Percentiles rank a stretch among this genome's conserved stretches.
Evolutionary conservation across 2,797 vertebrate species (phyloP).

Genomic region (Anguilla anguilla): DNA sequence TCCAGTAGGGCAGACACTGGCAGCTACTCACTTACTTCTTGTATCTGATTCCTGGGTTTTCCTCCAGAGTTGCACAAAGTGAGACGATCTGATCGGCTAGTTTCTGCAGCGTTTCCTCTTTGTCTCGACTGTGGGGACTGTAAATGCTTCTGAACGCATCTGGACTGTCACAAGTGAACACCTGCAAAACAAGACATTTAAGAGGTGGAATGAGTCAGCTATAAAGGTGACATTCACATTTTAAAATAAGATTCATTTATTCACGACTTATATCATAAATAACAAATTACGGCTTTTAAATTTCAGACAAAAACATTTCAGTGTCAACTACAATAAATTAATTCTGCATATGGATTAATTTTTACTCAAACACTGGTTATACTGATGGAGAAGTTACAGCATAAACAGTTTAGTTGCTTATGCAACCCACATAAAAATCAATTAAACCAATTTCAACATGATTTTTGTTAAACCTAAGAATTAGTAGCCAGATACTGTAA

Average conservation of each 20-base stretch:
- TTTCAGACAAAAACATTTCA: background rate
- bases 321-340: background rate
- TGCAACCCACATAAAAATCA: background rate
- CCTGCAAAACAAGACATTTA: slow-evolving; percentile 65
- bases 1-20: background rate
- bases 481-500: background rate
- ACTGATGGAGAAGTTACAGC: background rate
- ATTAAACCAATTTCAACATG: background rate
- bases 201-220: background rate
- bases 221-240: slow-evolving; percentile 9
- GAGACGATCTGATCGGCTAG: slow-evolving; percentile 90
- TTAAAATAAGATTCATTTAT: background rate
- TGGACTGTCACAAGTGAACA: slow-evolving; percentile 86
- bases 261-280: too few species aligned
- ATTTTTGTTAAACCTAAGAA: background rate
- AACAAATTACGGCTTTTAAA: background rate
- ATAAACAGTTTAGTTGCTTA: background rate
- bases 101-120: slow-evolving; percentile 72
- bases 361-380: background rate
- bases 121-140: slow-evolving; percentile 77
- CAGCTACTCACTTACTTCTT: slow-evolving; percentile 75
- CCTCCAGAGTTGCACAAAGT: slow-evolving; percentile 89
- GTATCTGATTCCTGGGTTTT: slow-evolving; percentile 91
- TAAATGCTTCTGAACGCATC: slow-evolving; percentile 89
- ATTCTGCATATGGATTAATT: background rate